Conservation (phyloP, 2,888 invertebrate species). For the Andrena bucephala region DNA sequence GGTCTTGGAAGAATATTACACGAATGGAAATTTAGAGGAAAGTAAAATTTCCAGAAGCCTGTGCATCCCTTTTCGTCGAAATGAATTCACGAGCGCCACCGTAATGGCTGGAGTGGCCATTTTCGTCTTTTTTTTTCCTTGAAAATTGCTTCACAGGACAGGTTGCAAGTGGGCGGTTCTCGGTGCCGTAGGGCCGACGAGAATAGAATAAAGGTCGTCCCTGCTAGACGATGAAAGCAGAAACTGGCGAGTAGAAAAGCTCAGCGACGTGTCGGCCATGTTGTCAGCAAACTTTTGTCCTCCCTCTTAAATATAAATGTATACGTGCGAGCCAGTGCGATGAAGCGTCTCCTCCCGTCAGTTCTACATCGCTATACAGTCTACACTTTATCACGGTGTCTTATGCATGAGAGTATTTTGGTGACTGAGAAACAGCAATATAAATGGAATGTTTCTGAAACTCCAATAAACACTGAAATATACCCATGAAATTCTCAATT, state of each 20-base stretch:
- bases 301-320: constrained; percentile 78
- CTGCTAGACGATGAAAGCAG: constrained; percentile 68
- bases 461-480: background rate
- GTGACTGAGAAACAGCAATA: background rate
- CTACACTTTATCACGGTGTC: constrained; percentile 41
- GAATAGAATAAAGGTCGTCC: constrained; percentile 72
- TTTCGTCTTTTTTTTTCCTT: constrained; percentile 57
- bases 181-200: constrained; percentile 63
- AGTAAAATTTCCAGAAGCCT: constrained; percentile 25
- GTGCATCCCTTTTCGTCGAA: constrained; percentile 25
- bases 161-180: constrained; percentile 71
- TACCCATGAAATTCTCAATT: too few species aligned
- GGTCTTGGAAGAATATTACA: constrained; percentile 22
- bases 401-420: background rate
- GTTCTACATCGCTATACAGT: constrained; percentile 53
- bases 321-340: constrained; percentile 68
- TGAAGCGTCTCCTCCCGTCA: constrained; percentile 67
- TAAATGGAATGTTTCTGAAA: background rate
- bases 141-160: constrained; percentile 69
- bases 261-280: constrained; percentile 72
- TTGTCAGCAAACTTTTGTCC: constrained; percentile 76
- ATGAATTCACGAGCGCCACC: constrained; percentile 52
- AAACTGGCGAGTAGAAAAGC: constrained; percentile 71
- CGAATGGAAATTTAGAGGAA: constrained; percentile 8
- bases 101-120: constrained; percentile 42